These are phyloP conservation scores for Stenurella melanura DNA, from an alignment of 2,888 invertebrate species.

Conservation along the genomic window DNA sequence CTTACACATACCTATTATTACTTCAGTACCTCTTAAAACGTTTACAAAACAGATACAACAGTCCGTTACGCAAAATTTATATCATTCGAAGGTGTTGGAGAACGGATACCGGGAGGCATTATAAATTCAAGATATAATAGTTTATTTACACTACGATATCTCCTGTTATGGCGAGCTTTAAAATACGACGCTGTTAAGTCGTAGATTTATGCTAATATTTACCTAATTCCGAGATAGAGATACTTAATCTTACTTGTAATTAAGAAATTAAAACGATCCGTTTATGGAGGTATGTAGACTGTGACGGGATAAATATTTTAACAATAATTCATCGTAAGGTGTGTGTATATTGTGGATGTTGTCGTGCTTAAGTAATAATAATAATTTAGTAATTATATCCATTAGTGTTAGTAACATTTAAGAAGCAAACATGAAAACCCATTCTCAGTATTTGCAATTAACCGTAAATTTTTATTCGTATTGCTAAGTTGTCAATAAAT, in stretches of 20 bases:
- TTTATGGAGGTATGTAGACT: background rate
- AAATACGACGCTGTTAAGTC: background rate
- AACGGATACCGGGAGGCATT: background rate
- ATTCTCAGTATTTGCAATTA: no score
- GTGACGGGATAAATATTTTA: background rate
- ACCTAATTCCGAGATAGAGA: background rate
- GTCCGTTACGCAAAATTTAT: background rate
- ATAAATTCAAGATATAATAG: conserved; percentile 6
- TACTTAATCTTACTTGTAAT: background rate
- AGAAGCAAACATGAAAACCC: background rate
- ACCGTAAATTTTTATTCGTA: no score
- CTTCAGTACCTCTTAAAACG: background rate
- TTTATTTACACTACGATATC: background rate
- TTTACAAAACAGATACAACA: conserved; percentile 1
- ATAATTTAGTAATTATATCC: no score
- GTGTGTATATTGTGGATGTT: background rate
- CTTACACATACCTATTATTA: background rate
- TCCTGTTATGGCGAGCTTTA: conserved; percentile 4
- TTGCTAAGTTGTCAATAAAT: no score
- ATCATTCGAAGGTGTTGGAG: background rate
- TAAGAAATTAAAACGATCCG: conserved; percentile 1
- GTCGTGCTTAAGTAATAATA: background rate
- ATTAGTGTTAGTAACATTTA: background rate
- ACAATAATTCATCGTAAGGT: background rate
- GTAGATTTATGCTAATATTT: conserved; percentile 7